Evolutionary conservation across 2,888 invertebrate species (phyloP).

Genomic region (Aleiodes alternator): DNA sequence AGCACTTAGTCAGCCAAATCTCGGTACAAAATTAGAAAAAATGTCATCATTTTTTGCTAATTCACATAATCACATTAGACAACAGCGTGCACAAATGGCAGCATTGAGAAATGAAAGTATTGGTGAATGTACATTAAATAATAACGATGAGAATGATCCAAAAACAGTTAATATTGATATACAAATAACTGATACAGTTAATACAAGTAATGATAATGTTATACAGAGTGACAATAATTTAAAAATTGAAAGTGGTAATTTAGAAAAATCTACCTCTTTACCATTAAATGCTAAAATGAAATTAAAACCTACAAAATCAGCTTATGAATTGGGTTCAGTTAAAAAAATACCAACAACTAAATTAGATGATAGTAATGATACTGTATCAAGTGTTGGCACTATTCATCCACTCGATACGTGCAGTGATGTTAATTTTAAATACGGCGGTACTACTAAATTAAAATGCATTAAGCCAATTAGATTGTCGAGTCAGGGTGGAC

Average conservation of each 20-base stretch:
- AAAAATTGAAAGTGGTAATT: conserved; percentile 60
- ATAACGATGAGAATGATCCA: conserved; percentile 72
- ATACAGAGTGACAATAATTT: conserved; percentile 60
- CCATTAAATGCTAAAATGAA: conserved; percentile 69
- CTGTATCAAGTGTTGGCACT: conserved; percentile 73
- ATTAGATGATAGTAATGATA: conserved; percentile 75
- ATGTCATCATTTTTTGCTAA: conserved; percentile 80
- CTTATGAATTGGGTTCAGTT: conserved; percentile 71
- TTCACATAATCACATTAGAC: conserved; percentile 83
- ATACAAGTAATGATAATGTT: conserved; percentile 53
- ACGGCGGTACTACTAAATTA: conserved; percentile 87
- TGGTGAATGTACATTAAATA: conserved; percentile 55
- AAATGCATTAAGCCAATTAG: conserved; percentile 82
- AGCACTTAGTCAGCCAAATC: conserved; percentile 73
- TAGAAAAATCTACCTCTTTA: conserved; percentile 71
- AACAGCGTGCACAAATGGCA: conserved; percentile 78
- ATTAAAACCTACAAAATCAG: conserved; percentile 71
- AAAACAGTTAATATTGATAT: conserved; percentile 73
- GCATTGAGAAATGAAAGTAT: conserved; percentile 70
- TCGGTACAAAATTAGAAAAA: conserved; percentile 71
- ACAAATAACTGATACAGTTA: conserved; percentile 71
- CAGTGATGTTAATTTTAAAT: conserved; percentile 86
- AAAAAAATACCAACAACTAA: conserved; percentile 74
- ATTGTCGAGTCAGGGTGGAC: conserved; percentile 58
- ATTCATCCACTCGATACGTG: conserved; percentile 86